These are phyloP conservation scores for Saccostrea glomerata DNA, from an alignment of 1,140 invertebrate species.

Conservation along the genomic window DNA sequence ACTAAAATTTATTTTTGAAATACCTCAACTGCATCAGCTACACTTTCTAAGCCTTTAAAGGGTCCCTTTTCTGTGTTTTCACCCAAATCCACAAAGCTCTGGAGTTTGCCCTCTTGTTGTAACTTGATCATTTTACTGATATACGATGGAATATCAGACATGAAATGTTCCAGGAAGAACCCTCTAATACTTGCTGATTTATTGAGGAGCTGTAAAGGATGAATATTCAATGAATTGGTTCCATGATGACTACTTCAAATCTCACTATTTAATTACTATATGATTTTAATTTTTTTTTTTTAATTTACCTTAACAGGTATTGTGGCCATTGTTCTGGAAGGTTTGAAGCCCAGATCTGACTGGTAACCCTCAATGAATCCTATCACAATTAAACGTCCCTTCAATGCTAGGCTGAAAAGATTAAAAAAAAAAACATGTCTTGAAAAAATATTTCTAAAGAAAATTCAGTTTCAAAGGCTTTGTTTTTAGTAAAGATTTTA, in stretches of 20 bases:
- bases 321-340: slow-evolving; percentile 61
- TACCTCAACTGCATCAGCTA: slow-evolving; percentile 29
- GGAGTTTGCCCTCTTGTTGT: slow-evolving; percentile 5
- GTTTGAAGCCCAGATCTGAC: slow-evolving; percentile 60
- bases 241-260: no score
- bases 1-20: background rate
- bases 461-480: no score
- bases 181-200: slow-evolving; percentile 35
- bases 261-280: no score
- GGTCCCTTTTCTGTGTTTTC: slow-evolving; percentile 10
- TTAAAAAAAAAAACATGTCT: background rate
- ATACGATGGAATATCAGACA: slow-evolving; percentile 5
- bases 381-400: slow-evolving; percentile 75
- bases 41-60: slow-evolving; percentile 26
- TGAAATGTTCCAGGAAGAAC: slow-evolving; percentile 29
- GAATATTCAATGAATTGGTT: no score
- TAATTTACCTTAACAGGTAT: slow-evolving; percentile 61
- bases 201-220: background rate
- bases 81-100: slow-evolving; percentile 23
- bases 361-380: slow-evolving; percentile 75
- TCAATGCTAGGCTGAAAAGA: slow-evolving; percentile 67
- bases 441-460: no score
- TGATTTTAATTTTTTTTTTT: no score
- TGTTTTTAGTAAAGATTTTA: no score
- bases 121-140: slow-evolving; percentile 18